Base-by-base conservation (phyloP, 92 coral and sea anemone genomes). In the Siderastrea siderea region DNA sequence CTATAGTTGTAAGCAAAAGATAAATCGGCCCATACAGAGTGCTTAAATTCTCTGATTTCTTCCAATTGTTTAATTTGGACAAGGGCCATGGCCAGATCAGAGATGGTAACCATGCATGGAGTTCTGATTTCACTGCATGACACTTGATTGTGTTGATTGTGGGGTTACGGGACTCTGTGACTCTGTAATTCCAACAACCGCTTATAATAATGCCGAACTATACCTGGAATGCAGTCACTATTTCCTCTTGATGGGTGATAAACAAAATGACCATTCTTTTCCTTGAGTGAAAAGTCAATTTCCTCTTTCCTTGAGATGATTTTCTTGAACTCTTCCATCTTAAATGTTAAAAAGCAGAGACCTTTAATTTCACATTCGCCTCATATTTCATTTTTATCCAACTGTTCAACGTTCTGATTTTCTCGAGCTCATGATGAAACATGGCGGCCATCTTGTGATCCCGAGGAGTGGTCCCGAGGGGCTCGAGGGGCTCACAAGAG, bases 181-280 rank as follows among this genome's bases (percentile, higher is more conserved):
- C 38, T 26, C 38, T 26, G 38, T 26, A 26, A 26, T 26, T 64
- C 15, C 46, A 38, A 48, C 16, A 74, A 19, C 59, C 38, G 7
- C 4, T 9, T 75, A 54, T 75, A 6, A 9, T 46, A 2, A 11
- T 0, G 3, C 3, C 11, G 13, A 19, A 75, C 26, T 19, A 65
- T 80, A 80, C 84, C 84, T 50, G 84, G 84, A 77, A 86, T 62
- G 15, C 43, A 38, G 38, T 60, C 63, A 48, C 61, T 68, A n/a
- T 59, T 76, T 52, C 17, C 57, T 46, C 51, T 68, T 46, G 38
- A 11, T 26, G 97, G 85, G 64, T 84, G 87, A 58, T 58, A 82
- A 57, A 90, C 80, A 59, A 94, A 86, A 72, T 94, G 95, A 69
- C 93, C 97, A 72, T 92, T 86, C 83, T 78, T 87, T 61, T 92